Conservation (phyloP, 1,140 invertebrate genomes). For the Pentalonia nigronervosa region DNA sequence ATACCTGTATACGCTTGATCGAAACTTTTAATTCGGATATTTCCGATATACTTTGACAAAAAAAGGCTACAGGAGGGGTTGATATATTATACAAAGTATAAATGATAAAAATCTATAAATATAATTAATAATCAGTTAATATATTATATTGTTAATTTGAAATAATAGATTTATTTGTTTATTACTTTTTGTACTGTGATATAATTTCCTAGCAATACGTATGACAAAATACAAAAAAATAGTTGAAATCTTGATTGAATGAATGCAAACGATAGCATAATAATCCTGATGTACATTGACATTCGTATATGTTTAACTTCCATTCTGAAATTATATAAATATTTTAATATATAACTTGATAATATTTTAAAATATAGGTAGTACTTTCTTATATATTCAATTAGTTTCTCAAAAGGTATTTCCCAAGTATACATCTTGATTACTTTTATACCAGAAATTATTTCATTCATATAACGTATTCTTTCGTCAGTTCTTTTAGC, state of each 20-base stretch:
- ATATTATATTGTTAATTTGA: neutral
- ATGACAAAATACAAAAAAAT: slow-evolving; percentile 80
- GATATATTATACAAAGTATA: slow-evolving; percentile 77
- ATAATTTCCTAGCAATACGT: slow-evolving; percentile 73
- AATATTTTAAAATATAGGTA: slow-evolving; percentile 75
- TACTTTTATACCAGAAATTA: slow-evolving; percentile 85
- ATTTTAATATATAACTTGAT: slow-evolving; percentile 69
- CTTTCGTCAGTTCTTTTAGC: slow-evolving; percentile 81
- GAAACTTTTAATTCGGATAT: slow-evolving; percentile 72
- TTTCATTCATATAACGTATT: slow-evolving; percentile 87
- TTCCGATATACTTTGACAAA: slow-evolving; percentile 72
- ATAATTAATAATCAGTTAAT: neutral
- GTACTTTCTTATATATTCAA: slow-evolving; percentile 68
- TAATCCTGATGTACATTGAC: slow-evolving; percentile 74
- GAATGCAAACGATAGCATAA: slow-evolving; percentile 77
- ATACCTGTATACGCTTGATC: slow-evolving; percentile 69
- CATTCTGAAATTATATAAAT: slow-evolving; percentile 61
- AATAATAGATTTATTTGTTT: neutral
- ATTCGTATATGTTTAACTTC: slow-evolving; percentile 72
- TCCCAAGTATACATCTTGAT: slow-evolving; percentile 95
- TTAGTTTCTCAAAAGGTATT: slow-evolving; percentile 74
- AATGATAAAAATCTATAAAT: slow-evolving; percentile 72
- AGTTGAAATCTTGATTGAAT: slow-evolving; percentile 78
- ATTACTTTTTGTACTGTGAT: slow-evolving; percentile 78
- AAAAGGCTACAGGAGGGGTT: slow-evolving; percentile 75